Evolutionary conservation across 2,888 invertebrate genomes (phyloP), one percentile per base, ranked within the genome.

Genomic region (Pristionchus maxplancki): DNA sequence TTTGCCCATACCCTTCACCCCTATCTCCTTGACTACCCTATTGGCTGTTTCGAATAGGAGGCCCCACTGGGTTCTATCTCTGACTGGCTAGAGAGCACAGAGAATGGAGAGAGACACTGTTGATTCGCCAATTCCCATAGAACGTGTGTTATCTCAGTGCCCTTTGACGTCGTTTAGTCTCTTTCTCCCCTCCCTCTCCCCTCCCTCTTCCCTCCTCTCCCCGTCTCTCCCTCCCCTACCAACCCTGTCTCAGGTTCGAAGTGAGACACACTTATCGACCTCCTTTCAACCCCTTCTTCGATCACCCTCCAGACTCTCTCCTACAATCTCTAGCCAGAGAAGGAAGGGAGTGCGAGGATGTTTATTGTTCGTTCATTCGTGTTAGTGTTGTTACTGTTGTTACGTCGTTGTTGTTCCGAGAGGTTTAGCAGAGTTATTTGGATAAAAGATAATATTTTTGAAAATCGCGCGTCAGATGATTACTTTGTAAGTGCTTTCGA

Each of bases 111-210:
- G 34, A 71, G 17, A 1, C 71, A 34, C 1, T 37, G 13, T 31
- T 74, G 13, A 37, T 44, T 5, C 78, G n/a, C 44, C 34, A 13
- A 28, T 31, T 28, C 44, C 44, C 78, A 17, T 8, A 20, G 17
- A 37, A 13, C 44, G n/a, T 40, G 40, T 44, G 34, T 15, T 58
- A n/a, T n/a, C n/a, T n/a, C 28, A 37, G 31, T 88, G 28, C 34
- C 88, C 50, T 88, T 88, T 88, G 58, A 82, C 50, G 31, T 64
- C 37, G 37, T 82, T 82, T 53, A 28, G 58, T 88, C 78, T 53
- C 28, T 74, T 5, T 44, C n/a, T 44, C 62, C 20, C 86, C 40
- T n/a, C 15, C n/a, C n/a, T n/a, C n/a, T n/a, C n/a, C n/a, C n/a
- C n/a, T n/a, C n/a, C n/a, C n/a, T n/a, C n/a, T n/a, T n/a, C n/a